Percentiles rank a stretch among this genome's conserved stretches.
phyloP scores from a whole-genome alignment of 2,888 invertebrate genomes.

The Crepidodera aurea region DNA sequence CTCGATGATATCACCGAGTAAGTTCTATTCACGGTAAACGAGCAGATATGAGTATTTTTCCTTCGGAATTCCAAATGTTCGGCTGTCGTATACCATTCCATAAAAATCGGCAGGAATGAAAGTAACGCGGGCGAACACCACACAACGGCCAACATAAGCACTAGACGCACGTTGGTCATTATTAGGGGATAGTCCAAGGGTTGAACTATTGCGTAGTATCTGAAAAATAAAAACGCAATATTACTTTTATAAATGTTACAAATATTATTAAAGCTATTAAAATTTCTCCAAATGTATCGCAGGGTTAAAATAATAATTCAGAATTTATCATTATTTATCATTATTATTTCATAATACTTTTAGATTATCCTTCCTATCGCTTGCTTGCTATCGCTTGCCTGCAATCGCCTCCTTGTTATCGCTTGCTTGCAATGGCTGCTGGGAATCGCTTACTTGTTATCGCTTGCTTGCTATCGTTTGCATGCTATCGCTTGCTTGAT shows the following conservation, averaged over 20 bases:
- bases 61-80: constrained; percentile 77
- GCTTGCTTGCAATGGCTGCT: no score
- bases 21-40: constrained; percentile 84
- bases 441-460: no score
- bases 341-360: no score
- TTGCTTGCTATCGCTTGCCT: no score
- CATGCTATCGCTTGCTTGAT: no score
- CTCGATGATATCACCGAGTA: constrained; percentile 90
- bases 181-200: constrained; percentile 92
- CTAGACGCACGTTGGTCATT: constrained; percentile 85
- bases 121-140: constrained; percentile 94
- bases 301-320: no score
- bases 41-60: constrained; percentile 76
- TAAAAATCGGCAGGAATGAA: constrained; percentile 93
- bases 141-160: constrained; percentile 84
- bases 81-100: constrained; percentile 92
- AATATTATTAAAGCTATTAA: no score
- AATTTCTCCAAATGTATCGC: no score
- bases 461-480: no score
- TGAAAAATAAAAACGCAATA: constrained; percentile 25
- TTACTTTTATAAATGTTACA: constrained; percentile 58
- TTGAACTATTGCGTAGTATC: constrained; percentile 90
- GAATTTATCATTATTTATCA: no score
- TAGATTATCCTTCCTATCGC: no score
- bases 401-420: no score